Conservation (phyloP, 2,113 vertebrate genomes). For the Triplophysa rosa region DNA sequence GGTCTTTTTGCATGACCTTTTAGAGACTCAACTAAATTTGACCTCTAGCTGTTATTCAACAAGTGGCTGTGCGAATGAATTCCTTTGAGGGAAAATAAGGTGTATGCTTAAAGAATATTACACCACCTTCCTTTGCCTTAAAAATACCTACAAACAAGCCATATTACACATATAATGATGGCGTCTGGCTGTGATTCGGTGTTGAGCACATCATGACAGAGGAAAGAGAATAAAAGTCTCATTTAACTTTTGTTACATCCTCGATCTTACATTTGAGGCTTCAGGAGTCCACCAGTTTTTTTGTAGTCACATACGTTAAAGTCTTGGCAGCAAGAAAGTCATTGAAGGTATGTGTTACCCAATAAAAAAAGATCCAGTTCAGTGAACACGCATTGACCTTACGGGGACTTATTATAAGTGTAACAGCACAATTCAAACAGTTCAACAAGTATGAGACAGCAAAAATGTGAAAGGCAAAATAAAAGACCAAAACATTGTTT, state of each 20-base stretch:
- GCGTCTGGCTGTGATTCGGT: not conserved
- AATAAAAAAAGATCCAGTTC: no score
- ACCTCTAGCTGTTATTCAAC: slow-evolving; percentile 27
- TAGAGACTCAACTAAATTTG: slow-evolving; percentile 30
- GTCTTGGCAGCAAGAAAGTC: no score
- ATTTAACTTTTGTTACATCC: slow-evolving; percentile 25
- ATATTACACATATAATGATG: not conserved
- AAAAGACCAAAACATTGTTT: no score
- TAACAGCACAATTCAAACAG: no score
- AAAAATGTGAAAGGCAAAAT: no score
- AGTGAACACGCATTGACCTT: no score
- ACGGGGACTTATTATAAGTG: no score
- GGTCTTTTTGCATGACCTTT: slow-evolving; percentile 2
- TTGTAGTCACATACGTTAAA: no score
- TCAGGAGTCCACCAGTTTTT: not conserved
- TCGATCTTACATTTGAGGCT: slow-evolving; percentile 6
- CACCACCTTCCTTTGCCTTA: slow-evolving; percentile 12
- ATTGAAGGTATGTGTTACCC: no score
- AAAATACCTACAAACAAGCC: not conserved
- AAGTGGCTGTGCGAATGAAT: slow-evolving; percentile 1
- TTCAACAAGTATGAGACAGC: no score
- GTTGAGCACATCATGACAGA: not conserved
- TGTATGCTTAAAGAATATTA: slow-evolving; percentile 14
- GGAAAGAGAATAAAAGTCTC: not conserved
- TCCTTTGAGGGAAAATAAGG: not conserved